Base-by-base conservation (phyloP, 2,888 invertebrate genomes). In the Atethmia centrago region DNA sequence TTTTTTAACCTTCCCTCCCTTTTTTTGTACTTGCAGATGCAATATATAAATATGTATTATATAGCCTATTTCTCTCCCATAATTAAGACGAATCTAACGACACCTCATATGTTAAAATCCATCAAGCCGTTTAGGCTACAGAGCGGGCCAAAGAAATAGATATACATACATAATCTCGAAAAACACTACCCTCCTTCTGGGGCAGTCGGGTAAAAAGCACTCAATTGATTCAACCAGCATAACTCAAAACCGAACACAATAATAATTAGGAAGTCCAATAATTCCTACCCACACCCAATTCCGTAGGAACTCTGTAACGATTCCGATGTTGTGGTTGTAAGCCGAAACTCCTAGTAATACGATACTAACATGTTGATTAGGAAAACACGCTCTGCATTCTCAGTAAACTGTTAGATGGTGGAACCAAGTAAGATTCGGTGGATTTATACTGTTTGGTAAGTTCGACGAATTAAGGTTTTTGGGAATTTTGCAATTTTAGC, bases 291-390 rank as follows among this genome's bases (percentile, higher is more conserved):
- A 73, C 67, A 61, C 51, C 66, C 45, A 80, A 85, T 78, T 73
- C 75, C 40, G 14, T 62, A 72, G 77, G 79, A 65, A 81, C 65
- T 58, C 68, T 73, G 89, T 82, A 86, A 88, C 89, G 86, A 83
- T 82, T 82, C 76, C 69, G 31, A 65, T 92, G 89, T 93, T 92
- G 78, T 92, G 80, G 36, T 88, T 86, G 93, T 90, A 93, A 93
- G 76, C 61, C 81, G 87, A 93, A 79, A 80, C 86, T 76, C 12
- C 40, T 19, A 75, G 92, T 89, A 91, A 92, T 80, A 53, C 75
- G 89, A 92, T 83, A 87, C 87, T 72, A 47, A 74, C 72, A 74
- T 92, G 92, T 92, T 92, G 90, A 86, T 85, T 88, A 76, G 89
- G 87, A 90, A 90, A 93, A 93, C 91, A 93, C 73, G 65, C 19